Percentiles rank a stretch among this genome's conserved stretches.
Evolutionary conservation across 2,113 vertebrate genomes (phyloP).

Genomic region (Python bivittatus): DNA sequence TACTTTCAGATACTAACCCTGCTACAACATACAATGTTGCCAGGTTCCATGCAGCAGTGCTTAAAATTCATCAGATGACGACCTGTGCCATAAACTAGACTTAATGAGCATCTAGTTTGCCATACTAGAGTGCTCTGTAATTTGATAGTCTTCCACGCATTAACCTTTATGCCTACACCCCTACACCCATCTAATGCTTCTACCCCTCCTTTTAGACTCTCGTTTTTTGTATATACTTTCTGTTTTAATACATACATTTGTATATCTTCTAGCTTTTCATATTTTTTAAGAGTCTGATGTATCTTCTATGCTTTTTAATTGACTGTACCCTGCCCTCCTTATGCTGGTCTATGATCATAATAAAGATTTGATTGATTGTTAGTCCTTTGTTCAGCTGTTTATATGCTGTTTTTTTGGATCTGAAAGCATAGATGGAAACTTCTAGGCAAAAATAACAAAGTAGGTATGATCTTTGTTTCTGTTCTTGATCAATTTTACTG

Average conservation of each 20-base stretch:
- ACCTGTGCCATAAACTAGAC: background rate
- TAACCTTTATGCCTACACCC: background rate
- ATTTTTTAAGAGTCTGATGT: background rate
- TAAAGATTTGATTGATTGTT: background rate
- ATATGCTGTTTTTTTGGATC: background rate
- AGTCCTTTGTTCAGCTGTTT: background rate
- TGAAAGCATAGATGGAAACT: background rate
- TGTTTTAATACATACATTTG: background rate
- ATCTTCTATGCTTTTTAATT: background rate
- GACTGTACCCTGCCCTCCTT: background rate
- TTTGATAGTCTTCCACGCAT: background rate
- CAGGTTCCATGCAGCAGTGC: background rate
- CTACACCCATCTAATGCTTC: background rate
- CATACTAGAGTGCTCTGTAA: background rate
- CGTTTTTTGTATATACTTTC: background rate
- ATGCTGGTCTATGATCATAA: background rate
- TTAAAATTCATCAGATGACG: background rate
- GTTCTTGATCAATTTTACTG: background rate
- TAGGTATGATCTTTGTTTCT: background rate
- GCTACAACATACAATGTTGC: background rate
- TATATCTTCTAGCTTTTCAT: background rate
- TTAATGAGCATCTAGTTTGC: background rate
- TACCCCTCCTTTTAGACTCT: background rate
- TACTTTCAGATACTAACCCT: background rate
- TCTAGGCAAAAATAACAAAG: background rate